These are phyloP conservation scores for Vidua macroura DNA, from an alignment of 2,113 vertebrate species.

Conservation along the genomic window DNA sequence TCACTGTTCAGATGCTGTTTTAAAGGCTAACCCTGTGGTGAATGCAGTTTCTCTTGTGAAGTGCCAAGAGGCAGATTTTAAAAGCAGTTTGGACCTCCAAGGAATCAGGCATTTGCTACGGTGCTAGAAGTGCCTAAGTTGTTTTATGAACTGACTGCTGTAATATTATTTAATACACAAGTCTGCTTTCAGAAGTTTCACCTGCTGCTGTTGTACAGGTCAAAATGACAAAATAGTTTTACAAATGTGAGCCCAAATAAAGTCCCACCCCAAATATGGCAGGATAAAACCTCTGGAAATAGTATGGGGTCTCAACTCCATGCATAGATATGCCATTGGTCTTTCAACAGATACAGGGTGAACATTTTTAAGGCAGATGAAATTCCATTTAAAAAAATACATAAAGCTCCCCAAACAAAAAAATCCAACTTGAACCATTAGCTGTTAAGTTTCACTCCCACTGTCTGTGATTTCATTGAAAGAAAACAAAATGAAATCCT, in stretches of 20 bases:
- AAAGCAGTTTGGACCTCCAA: neutral
- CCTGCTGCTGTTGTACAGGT: neutral
- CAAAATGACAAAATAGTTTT: neutral
- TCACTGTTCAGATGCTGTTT: neutral
- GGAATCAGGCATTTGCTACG: neutral
- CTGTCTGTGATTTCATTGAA: neutral
- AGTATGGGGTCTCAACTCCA: neutral
- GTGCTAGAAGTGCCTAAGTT: neutral
- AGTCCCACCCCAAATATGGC: neutral
- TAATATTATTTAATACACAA: neutral
- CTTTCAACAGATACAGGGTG: neutral
- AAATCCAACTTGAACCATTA: neutral
- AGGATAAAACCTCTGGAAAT: neutral
- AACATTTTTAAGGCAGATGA: neutral
- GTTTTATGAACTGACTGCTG: neutral
- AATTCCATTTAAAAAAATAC: neutral
- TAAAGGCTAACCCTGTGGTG: neutral
- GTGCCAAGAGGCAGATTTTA: neutral
- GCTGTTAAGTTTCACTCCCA: neutral
- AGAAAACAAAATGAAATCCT: neutral
- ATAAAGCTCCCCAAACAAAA: neutral
- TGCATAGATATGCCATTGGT: neutral
- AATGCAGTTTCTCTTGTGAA: neutral
- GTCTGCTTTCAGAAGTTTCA: neutral
- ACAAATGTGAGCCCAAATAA: neutral